phyloP scores from a whole-genome alignment of 2,888 invertebrate species.

The Meiosimyza decipiens region DNA sequence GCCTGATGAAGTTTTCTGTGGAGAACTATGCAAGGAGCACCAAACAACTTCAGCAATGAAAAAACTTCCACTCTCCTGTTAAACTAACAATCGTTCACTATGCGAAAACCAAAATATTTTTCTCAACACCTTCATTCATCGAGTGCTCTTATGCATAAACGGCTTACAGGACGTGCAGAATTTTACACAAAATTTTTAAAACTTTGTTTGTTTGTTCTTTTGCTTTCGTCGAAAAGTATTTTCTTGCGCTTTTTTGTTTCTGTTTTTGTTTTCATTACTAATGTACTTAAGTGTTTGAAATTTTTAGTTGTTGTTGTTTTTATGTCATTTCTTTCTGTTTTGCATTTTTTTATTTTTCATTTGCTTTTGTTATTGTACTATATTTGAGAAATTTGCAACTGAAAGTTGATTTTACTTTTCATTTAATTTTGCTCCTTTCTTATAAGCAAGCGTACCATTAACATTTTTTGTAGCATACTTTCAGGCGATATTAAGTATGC shows the following conservation, averaged over 20 bases:
- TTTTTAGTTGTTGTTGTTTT: not conserved
- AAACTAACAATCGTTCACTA: no score
- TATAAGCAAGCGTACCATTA: not conserved
- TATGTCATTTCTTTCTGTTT: not conserved
- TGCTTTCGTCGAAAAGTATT: not conserved
- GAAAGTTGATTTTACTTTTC: not conserved
- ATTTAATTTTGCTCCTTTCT: not conserved
- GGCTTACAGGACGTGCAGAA: slow-evolving; percentile 6
- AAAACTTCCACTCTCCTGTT: no score
- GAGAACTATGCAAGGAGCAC: no score
- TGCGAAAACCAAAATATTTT: no score
- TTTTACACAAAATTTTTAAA: not conserved
- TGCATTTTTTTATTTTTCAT: not conserved
- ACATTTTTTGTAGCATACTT: not conserved
- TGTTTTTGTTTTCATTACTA: not conserved
- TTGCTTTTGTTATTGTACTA: not conserved
- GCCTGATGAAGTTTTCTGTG: no score
- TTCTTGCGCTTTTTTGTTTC: not conserved
- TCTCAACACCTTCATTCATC: no score
- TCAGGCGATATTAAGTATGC: slow-evolving; percentile 1
- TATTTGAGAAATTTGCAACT: not conserved
- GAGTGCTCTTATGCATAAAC: not conserved
- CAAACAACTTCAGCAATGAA: no score
- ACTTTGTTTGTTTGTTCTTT: slow-evolving; percentile 4
- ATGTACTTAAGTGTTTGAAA: not conserved